A percentile compares a stretch with the other conserved stretches of the same genome.
These are phyloP conservation scores for Apogon hyalosoma DNA, from an alignment of 2,797 vertebrate species.

Conservation along the genomic window DNA sequence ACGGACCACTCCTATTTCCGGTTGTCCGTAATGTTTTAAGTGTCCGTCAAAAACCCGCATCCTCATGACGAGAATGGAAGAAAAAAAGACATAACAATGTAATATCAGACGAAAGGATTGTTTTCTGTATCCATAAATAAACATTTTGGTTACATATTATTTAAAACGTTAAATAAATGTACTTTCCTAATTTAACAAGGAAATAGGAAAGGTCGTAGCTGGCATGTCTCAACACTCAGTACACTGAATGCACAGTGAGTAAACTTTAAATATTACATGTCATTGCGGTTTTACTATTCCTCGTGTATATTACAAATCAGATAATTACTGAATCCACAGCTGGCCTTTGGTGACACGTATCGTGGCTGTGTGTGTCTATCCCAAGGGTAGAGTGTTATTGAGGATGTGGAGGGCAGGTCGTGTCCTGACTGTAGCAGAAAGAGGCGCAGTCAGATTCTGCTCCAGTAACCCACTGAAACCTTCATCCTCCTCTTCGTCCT, in stretches of 20 bases:
- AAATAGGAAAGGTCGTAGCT: slow-evolving; percentile 47
- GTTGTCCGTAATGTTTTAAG: slow-evolving; percentile 23
- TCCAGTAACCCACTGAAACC: slow-evolving; percentile 37
- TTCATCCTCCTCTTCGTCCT: slow-evolving; percentile 17
- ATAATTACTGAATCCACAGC: too few relatives aligned
- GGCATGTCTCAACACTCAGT: not conserved
- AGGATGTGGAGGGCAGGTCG: slow-evolving; percentile 76
- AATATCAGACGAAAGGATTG: not conserved
- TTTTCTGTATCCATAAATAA: not conserved
- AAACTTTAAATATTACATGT: not conserved
- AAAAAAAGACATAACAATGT: not conserved
- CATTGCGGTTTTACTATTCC: not conserved
- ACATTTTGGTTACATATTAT: too few relatives aligned
- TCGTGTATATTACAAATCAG: not conserved
- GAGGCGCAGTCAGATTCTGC: slow-evolving; percentile 45
- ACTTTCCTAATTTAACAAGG: not conserved
- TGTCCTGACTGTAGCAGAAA: slow-evolving; percentile 35
- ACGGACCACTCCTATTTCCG: slow-evolving; percentile 70
- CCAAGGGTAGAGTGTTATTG: not conserved
- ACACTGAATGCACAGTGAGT: slow-evolving; percentile 38
- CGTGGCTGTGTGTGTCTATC: not conserved
- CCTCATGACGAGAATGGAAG: not conserved
- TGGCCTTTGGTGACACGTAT: not conserved
- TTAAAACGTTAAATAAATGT: not conserved
- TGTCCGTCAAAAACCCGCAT: slow-evolving; percentile 26